Evolutionary conservation across 2,113 vertebrate genomes (phyloP).

Genomic region (Sorex fumeus): DNA sequence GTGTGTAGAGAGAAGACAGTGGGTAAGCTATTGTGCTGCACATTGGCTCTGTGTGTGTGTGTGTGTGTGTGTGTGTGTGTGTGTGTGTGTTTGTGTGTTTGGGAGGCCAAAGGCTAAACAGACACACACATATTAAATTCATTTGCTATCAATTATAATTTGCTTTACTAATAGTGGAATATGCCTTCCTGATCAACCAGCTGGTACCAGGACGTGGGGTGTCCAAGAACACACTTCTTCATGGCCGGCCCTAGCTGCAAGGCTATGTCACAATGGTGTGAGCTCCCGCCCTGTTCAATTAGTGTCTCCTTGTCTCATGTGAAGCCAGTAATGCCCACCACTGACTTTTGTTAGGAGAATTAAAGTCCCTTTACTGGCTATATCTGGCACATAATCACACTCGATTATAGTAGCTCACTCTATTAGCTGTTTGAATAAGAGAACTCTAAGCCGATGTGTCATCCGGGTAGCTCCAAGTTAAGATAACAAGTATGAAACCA

Average conservation of each 20-base stretch:
- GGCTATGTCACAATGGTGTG: not conserved
- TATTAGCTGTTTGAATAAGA: conserved; percentile 18
- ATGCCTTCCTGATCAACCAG: not conserved
- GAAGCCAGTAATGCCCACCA: not conserved
- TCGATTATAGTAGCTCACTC: not conserved
- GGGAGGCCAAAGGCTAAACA: not conserved
- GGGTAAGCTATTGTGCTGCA: too few relatives aligned
- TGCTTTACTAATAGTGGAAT: not conserved
- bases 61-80: too few relatives aligned
- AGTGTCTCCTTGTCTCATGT: not conserved
- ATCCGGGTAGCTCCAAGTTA: not conserved
- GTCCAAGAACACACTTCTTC: not conserved
- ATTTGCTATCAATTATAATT: not conserved
- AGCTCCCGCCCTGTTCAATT: not conserved
- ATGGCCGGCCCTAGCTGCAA: not conserved
- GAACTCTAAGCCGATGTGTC: not conserved
- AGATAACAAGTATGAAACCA: not conserved
- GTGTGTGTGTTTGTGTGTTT: too few relatives aligned
- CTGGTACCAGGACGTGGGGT: not conserved
- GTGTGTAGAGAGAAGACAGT: not conserved
- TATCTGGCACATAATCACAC: not conserved
- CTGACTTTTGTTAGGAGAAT: conserved; percentile 44
- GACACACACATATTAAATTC: not conserved
- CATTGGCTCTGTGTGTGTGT: too few relatives aligned
- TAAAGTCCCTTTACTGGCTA: not conserved